Conservation (phyloP, 2,113 vertebrate species). For the Sinocyclocheilus rhinocerous region DNA sequence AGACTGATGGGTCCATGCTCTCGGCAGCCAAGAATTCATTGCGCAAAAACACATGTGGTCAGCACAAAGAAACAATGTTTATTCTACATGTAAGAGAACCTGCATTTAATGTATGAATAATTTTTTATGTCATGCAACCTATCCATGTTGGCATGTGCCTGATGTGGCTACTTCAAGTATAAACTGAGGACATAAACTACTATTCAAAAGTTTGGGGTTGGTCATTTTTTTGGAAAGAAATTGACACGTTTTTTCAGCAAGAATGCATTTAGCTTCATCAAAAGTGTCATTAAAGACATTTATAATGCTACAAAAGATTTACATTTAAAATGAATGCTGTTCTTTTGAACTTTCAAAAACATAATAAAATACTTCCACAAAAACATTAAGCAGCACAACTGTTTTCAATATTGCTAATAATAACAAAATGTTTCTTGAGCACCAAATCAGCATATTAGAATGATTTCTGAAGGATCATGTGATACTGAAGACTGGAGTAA, state of each 20-base stretch:
- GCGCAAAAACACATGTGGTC: neutral
- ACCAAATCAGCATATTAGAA: too few species aligned
- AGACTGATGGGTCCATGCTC: neutral
- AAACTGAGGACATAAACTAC: neutral
- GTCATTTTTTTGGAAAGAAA: neutral
- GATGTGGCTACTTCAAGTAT: neutral
- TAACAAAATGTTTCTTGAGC: neutral
- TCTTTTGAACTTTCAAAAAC: neutral
- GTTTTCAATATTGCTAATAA: neutral
- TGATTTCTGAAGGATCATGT: neutral
- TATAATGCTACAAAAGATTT: neutral
- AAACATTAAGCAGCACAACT: neutral
- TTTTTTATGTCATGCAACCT: neutral
- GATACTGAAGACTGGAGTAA: neutral
- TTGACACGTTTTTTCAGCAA: neutral
- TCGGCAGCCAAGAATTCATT: neutral
- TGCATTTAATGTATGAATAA: neutral
- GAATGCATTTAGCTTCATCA: neutral
- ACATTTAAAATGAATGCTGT: neutral
- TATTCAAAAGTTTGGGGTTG: neutral
- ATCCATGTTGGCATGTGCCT: neutral
- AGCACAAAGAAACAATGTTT: neutral
- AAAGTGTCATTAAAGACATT: neutral
- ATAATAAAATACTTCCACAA: neutral
- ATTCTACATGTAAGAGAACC: neutral